These are phyloP conservation scores for Myopa tessellatipennis DNA, from an alignment of 2,888 invertebrate genomes.

Conservation along the genomic window DNA sequence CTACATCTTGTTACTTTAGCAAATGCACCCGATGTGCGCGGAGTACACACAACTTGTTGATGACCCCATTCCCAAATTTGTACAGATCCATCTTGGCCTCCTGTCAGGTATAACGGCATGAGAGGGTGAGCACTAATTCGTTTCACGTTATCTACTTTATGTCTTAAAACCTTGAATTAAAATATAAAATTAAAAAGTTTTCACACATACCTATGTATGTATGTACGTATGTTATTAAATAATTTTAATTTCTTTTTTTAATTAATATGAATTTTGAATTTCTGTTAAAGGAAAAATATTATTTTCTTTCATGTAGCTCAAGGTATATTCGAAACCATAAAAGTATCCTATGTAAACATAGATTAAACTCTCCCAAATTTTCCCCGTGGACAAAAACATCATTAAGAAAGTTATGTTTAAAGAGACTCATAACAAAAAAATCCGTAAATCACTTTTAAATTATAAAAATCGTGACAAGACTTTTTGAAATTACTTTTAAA, in stretches of 20 bases:
- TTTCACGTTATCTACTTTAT: constrained; percentile 93
- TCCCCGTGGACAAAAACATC: too few species aligned
- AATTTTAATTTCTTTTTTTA: background rate
- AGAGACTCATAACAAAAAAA: too few species aligned
- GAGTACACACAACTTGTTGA: constrained; percentile 87
- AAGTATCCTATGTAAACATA: too few species aligned
- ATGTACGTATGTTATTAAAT: background rate
- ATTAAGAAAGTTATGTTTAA: too few species aligned
- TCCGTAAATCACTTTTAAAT: too few species aligned
- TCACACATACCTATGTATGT: background rate
- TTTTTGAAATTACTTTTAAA: too few species aligned
- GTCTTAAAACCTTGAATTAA: constrained; percentile 82
- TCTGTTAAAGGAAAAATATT: too few species aligned
- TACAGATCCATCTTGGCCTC: constrained; percentile 95
- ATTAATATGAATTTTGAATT: too few species aligned
- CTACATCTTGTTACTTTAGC: constrained; percentile 95
- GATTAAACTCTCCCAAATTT: too few species aligned
- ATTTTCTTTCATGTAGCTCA: too few species aligned
- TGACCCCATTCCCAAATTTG: constrained; percentile 99
- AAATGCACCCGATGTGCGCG: constrained; percentile 93
- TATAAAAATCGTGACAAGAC: too few species aligned
- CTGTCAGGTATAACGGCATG: constrained; percentile 93
- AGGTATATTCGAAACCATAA: too few species aligned
- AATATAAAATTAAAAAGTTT: constrained; percentile 16
- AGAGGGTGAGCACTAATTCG: constrained; percentile 96